phyloP scores from a whole-genome alignment of 2,888 invertebrate species.

The Tachystola acroxantha region DNA sequence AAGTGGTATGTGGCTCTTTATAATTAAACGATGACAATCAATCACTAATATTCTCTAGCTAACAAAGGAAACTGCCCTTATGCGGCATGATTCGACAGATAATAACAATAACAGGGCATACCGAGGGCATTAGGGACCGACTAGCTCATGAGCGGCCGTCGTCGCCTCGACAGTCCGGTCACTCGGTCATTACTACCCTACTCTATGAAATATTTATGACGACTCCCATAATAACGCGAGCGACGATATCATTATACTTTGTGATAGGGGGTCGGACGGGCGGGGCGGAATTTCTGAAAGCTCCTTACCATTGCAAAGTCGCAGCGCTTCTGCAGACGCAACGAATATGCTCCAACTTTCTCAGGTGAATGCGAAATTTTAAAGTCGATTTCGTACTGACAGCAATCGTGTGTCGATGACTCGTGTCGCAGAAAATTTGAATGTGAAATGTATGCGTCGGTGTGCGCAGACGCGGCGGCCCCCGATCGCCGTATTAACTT shows the following conservation, averaged over 20 bases:
- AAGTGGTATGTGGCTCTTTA: too few species aligned
- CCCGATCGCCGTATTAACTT: conserved; percentile 90
- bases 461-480: conserved; percentile 77
- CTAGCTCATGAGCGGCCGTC: conserved; percentile 7
- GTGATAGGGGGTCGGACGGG: conserved; percentile 78
- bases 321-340: conserved; percentile 50
- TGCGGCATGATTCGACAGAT: conserved; percentile 1
- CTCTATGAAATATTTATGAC: conserved; percentile 78
- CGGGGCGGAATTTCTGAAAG: conserved; percentile 77
- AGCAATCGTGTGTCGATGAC: conserved; percentile 17
- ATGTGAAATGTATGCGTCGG: conserved; percentile 23
- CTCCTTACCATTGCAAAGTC: conserved; percentile 76
- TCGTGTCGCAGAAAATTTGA: conserved; percentile 17
- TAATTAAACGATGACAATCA: too few species aligned
- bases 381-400: conserved; percentile 33
- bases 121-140: conserved; percentile 19
- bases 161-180: conserved; percentile 39
- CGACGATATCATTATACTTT: conserved; percentile 80
- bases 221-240: conserved; percentile 74
- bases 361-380: conserved; percentile 49
- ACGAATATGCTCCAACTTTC: conserved; percentile 32
- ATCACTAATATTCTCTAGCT: too few species aligned
- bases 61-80: not conserved
- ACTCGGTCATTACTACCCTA: conserved; percentile 75
- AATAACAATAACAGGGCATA: not conserved